Evolutionary conservation across 2,888 invertebrate species (phyloP), one percentile per base, ranked within the genome.

Genomic region (Venusia cambrica): DNA sequence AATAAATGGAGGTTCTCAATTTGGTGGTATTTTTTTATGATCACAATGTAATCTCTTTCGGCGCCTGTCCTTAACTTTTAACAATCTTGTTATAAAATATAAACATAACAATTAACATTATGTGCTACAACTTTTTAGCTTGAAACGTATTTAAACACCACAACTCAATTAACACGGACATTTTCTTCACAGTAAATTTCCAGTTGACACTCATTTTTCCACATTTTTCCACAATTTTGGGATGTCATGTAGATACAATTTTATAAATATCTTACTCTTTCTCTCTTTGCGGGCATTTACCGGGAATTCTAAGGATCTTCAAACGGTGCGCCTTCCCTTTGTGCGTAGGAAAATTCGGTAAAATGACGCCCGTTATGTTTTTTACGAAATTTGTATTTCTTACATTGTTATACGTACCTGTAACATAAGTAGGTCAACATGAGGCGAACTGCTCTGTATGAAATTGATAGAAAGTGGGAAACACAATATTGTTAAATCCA

Each of bases 141-240:
- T n/a, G n/a, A n/a, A 15, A 5, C 1, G 5, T 5, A 17, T 7
- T 27, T 19, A 15, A 32, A 29, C 17, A 28, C 19, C 4, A 11
- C 19, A 51, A 42, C 40, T 48, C 30, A 45, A 50, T 51, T 53
- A 33, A 24, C 18, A 30, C 46, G 46, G 49, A 57, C 50, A 49
- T 55, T 46, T 50, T 51, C 42, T n/a, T 7, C 6, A 16, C 31
- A 28, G 26, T 5, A 7, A 51, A 43, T 38, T 45, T 55, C 31
- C 28, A 38, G 47, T 45, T 44, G 48, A 49, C 36, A 54, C 50
- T 51, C 43, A 14, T 24, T 30, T 41, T 41, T 37, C 14, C 15
- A 24, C 28, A 17, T 24, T 27, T 35, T 41, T 47, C 39, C 3
- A 29, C 22, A 33, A 21, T 44, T 15, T 27, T 45, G 6, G 24